Evolutionary conservation across 1,140 invertebrate genomes (phyloP).

Genomic region (Drosophila bipectinata): DNA sequence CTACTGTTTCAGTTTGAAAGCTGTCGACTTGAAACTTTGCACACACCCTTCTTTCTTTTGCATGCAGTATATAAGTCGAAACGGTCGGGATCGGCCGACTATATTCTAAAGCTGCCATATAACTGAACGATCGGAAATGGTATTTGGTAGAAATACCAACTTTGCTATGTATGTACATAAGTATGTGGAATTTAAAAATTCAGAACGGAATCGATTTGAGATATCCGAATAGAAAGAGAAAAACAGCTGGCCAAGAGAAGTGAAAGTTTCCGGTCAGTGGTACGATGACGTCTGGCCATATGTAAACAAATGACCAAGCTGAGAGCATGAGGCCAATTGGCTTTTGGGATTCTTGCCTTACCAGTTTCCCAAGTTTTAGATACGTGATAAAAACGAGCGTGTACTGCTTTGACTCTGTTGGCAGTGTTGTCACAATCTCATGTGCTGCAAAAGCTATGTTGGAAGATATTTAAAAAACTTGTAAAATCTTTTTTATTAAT

Average conservation of each 20-base stretch:
- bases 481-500: too few relatives aligned
- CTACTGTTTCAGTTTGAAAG: too few relatives aligned
- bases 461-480: too few relatives aligned
- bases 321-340: slow-evolving; percentile 13
- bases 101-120: too few relatives aligned
- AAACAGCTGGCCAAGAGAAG: slow-evolving; percentile 39
- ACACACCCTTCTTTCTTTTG: too few relatives aligned
- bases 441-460: not conserved
- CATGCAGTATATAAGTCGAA: too few relatives aligned
- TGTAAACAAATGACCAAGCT: slow-evolving; percentile 1
- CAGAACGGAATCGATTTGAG: not conserved
- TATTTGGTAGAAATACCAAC: too few relatives aligned
- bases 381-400: slow-evolving; percentile 37
- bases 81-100: too few relatives aligned
- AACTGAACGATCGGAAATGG: too few relatives aligned
- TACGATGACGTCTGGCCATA: slow-evolving; percentile 10
- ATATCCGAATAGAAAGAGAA: slow-evolving; percentile 2
- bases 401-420: not conserved
- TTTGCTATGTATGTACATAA: too few relatives aligned
- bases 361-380: slow-evolving; percentile 54
- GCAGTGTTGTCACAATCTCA: not conserved
- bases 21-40: too few relatives aligned
- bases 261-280: slow-evolving; percentile 42
- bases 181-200: not conserved
- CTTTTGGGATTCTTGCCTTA: slow-evolving; percentile 50